A percentile compares a stretch with the other conserved stretches of the same genome.
Evolutionary conservation across 2,113 vertebrate species (phyloP).

Genomic region (Equus przewalskii): DNA sequence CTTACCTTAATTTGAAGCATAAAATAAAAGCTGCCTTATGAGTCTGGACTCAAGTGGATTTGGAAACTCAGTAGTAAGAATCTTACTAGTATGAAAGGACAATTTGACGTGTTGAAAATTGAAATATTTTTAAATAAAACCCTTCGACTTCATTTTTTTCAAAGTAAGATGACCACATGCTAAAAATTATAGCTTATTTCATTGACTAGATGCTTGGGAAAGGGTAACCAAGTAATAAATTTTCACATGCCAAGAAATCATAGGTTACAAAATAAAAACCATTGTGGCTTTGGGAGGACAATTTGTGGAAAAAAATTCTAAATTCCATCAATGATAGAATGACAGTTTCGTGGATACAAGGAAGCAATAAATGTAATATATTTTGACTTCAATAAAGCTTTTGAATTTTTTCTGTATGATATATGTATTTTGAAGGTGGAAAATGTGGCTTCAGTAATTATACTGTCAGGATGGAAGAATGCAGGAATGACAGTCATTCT

Average conservation of each 20-base stretch:
- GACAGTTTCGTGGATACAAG: neutral
- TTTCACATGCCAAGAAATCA: constrained; percentile 4
- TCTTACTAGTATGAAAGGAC: neutral
- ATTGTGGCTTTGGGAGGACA: neutral
- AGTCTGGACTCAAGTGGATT: neutral
- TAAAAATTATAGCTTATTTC: constrained; percentile 27
- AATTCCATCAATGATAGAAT: constrained; percentile 29
- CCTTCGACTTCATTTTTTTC: neutral
- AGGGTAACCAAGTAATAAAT: constrained; percentile 12
- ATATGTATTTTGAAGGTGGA: neutral
- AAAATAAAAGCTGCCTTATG: neutral
- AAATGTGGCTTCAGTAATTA: constrained; percentile 12
- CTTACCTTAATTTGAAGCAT: neutral
- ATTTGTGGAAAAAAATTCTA: neutral
- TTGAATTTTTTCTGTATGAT: neutral
- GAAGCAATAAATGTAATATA: constrained; percentile 42
- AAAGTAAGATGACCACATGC: neutral
- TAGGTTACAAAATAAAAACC: neutral
- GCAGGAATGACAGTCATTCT: neutral
- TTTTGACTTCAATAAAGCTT: constrained; percentile 40
- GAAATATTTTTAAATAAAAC: neutral
- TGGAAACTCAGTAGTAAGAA: constrained; percentile 19
- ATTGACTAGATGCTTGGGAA: neutral
- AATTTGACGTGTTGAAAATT: neutral
- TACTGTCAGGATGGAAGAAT: neutral